Evolutionary conservation across 2,888 invertebrate genomes (phyloP), one percentile per base, ranked within the genome.

Genomic region (Torymus texanus): DNA sequence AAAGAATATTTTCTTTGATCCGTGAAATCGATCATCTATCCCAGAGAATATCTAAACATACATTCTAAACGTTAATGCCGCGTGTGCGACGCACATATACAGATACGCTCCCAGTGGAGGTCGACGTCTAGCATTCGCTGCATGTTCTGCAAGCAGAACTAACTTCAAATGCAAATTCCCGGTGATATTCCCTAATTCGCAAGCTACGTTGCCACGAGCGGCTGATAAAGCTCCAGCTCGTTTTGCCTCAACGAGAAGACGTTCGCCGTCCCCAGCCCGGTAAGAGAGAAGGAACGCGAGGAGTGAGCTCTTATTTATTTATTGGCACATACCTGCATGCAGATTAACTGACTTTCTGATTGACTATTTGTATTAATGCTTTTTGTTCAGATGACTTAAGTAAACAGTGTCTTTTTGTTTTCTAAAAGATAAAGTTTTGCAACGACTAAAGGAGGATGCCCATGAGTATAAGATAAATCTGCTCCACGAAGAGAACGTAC

Each of bases 151-250:
- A 58, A 66, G 55, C 66, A 66, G 59, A 78, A 75, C 63, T 70
- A 71, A 75, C 79, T 79, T 75, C 51, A 65, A 75, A 75, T 75
- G 65, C 71, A 74, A 79, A 79, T 79, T 67, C 58, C 55, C 24
- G 1, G 62, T 51, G 78, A 68, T 74, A 58, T 68, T 75, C 75
- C 59, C 75, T 75, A 72, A 75, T 79, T 79, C 75, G 71, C 75
- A 24, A 72, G 71, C 41, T 65, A 65, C 79, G 53, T 70, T 65
- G 65, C 51, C 58, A 51, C 12, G 71, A 55, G 21, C 16, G 24
- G 58, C 74, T 70, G 78, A 74, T 79, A 74, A 78, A 62, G 24
- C 56, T 1, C 13, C 29, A 2, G 2, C 21, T 21, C 21, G 2
- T 21, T 21, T 2, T 21, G 2, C 21, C 21, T 21, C 21, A 14